phyloP scores from a whole-genome alignment of 2,797 vertebrate species.

The Chromis chromis region DNA sequence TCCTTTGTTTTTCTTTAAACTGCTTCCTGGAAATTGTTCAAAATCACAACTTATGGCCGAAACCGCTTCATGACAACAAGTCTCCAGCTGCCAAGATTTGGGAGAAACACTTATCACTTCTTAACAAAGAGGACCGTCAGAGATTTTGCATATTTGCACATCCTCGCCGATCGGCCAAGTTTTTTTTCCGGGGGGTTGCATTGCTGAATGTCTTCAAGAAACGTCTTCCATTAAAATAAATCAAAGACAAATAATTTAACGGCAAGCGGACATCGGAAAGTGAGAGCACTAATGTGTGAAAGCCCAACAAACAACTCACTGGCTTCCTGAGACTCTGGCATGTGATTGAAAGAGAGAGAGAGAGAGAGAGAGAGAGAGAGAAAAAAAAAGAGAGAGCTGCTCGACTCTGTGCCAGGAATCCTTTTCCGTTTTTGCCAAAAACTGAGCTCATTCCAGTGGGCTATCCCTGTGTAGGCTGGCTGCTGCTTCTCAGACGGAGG shows the following conservation, averaged over 20 bases:
- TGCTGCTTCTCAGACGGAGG: slow-evolving; percentile 79
- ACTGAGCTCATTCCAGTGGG: slow-evolving; percentile 83
- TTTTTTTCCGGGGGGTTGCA: background rate
- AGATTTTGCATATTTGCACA: slow-evolving; percentile 43
- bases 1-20: slow-evolving; percentile 38
- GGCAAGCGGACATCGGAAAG: slow-evolving; percentile 56
- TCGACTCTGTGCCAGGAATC: slow-evolving; percentile 82
- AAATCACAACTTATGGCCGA: slow-evolving; percentile 37
- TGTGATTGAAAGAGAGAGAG: slow-evolving; percentile 70
- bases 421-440: slow-evolving; percentile 83
- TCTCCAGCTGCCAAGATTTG: slow-evolving; percentile 43
- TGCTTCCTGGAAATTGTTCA: slow-evolving; percentile 38
- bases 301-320: slow-evolving; percentile 81
- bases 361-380: background rate
- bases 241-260: slow-evolving; percentile 57
- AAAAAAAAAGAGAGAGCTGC: slow-evolving; percentile 59
- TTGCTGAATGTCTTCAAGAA: slow-evolving; percentile 24
- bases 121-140: slow-evolving; percentile 35
- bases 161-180: slow-evolving; percentile 16
- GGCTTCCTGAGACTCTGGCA: slow-evolving; percentile 81
- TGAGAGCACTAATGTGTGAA: slow-evolving; percentile 76
- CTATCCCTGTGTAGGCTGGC: slow-evolving; percentile 82
- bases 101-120: slow-evolving; percentile 34
- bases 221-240: slow-evolving; percentile 37
- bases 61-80: slow-evolving; percentile 35